These are phyloP conservation scores for Elgaria multicarinata DNA, from an alignment of 2,113 vertebrate genomes.

Conservation along the genomic window DNA sequence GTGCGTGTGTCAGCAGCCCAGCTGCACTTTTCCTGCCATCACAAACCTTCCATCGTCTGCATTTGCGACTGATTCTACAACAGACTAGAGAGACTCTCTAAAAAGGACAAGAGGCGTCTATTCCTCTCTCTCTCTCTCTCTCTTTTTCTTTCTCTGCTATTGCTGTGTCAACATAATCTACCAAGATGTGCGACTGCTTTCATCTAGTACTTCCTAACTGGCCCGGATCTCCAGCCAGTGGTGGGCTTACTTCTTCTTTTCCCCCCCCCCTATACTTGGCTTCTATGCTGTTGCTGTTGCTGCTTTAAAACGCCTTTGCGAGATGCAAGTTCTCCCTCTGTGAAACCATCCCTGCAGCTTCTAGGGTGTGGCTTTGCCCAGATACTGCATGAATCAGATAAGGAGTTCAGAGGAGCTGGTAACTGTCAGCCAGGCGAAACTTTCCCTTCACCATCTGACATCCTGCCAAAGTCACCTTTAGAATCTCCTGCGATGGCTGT, in stretches of 20 bases:
- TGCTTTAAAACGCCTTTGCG: constrained; percentile 58
- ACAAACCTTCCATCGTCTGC: constrained; percentile 63
- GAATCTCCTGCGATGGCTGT: constrained; percentile 53
- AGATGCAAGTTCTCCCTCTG: constrained; percentile 50
- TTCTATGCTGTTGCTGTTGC: constrained; percentile 70
- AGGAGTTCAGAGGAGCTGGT: constrained; percentile 59
- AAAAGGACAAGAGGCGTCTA: constrained; percentile 65
- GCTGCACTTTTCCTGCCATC: constrained; percentile 71
- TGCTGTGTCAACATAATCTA: constrained; percentile 65
- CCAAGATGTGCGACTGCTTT: constrained; percentile 98
- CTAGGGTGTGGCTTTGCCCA: constrained; percentile 76
- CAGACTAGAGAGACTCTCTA: constrained; percentile 10
- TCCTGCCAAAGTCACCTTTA: constrained; percentile 44
- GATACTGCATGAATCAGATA: constrained; percentile 74
- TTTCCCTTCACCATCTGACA: constrained; percentile 21
- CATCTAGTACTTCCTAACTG: constrained; percentile 97
- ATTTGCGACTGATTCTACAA: constrained; percentile 63
- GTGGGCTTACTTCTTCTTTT: constrained; percentile 85
- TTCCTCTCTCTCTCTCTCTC: constrained; percentile 37
- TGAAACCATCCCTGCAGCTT: constrained; percentile 67
- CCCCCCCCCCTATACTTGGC: constrained; percentile 69
- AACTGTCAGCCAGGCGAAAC: constrained; percentile 50
- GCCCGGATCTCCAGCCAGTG: constrained; percentile 92
- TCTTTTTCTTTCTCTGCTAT: constrained; percentile 39
- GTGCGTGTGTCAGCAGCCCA: constrained; percentile 76